Evolutionary conservation across 2,888 invertebrate genomes (phyloP), one percentile per base, ranked within the genome.

Genomic region (Cistogaster globosa): DNA sequence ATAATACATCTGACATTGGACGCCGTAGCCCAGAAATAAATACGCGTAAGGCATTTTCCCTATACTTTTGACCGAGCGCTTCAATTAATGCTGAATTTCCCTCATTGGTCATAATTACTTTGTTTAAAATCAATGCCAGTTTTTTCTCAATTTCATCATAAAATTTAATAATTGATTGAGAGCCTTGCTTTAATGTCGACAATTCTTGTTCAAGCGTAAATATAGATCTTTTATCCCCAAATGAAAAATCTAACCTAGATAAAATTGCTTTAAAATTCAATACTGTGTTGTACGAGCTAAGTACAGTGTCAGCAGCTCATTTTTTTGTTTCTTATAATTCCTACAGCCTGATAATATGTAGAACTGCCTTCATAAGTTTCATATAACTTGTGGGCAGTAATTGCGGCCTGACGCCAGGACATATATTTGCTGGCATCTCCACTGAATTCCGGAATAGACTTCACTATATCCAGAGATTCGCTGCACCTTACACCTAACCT

Each of bases 101-200:
- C 9, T 87, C 83, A 38, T 87, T 65, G 0, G 76, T 62, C 87
- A 88, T 87, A n/a, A 86, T 77, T 0, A 72, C 87, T 45, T 88
- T 88, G 45, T 87, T 87, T 6, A 81, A 75, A 22, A 88, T 60
- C 1, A 87, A 38, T 0, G 87, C 84, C 16, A 87, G 36, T 36
- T 86, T 87, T 26, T 26, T 55, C 77, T 87, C 87, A 2, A 87
- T 86, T 42, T 84, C 84, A 48, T 87, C 87, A 57, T 84, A 87
- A 36, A 86, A 88, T 38, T 87, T n/a, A 16, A 83, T 32, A 11
- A 83, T 63, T 1, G 72, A 48, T 63, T 83, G 58, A n/a, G 48
- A 67, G 8, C 87, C 88, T 36, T 88, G 87, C 18, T 86, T 71
- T 0, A 88, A 65, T 18, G 83, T 87, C 3, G 83, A 80, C 20